Base-by-base conservation (phyloP, 30 jellyfish, hydroid and myxozoan genomes). In the Morbakka virulenta region DNA sequence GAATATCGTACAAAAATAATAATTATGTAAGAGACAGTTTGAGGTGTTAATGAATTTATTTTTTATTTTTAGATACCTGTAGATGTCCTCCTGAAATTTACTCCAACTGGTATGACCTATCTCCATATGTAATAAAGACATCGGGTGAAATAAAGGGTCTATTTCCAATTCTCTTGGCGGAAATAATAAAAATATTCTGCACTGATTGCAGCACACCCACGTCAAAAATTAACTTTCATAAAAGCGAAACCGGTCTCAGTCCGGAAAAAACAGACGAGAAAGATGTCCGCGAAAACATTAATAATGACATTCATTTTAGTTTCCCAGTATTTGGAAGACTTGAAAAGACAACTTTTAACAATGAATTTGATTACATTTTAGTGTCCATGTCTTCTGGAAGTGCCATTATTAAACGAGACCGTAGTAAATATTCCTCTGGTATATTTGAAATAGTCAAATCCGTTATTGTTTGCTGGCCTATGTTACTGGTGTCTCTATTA, bases 301-400 rank as follows among this genome's bases (percentile, higher is more conserved):
- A 84, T n/a, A 49, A 52, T 25, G 83, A 85, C 9, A 68, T 30
- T 69, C 95, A 85, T 50, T 62, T 72, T 12, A 57, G 85, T 27
- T 85, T 75, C 63, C 95, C 95, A 1, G 49, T 85, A 53, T 85
- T 75, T 35, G 95, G 95, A 2, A 21, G 80, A 2, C 34, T 84
- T 0, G 63, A 68, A 21, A 50, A 69, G 27, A 75, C 86, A 36
- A 68, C 72, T 1, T 85, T 62, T 52, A 62, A 52, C 79, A 84
- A 76, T 17, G 24, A 22, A 3, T 81, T 74, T 47, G 79, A 62
- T 50, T 85, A 72, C 35, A 52, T 85, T 4, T 48, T 67, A 28
- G 22, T 85, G 32, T 72, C 76, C 52, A 71, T 53, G 34, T 74
- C 95, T 17, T 52, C 89, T 4, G 95, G 95, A 11, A 75, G 86